These are phyloP conservation scores for Serinus canaria DNA, from an alignment of 2,113 vertebrate genomes.

Conservation along the genomic window DNA sequence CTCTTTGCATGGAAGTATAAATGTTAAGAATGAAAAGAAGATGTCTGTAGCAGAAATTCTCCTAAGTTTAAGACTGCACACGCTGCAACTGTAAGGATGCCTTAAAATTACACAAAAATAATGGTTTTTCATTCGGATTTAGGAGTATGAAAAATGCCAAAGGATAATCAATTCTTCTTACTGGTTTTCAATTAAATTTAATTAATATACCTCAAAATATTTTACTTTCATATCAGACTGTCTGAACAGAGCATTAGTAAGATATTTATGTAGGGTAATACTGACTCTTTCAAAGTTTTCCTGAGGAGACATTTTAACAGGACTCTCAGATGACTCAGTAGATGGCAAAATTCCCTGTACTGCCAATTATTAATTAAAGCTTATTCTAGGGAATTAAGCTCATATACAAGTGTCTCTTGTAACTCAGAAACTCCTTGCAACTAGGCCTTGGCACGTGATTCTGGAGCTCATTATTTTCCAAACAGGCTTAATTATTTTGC, in stretches of 20 bases:
- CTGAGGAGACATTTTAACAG: background rate
- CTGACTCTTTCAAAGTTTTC: background rate
- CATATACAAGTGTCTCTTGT: background rate
- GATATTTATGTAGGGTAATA: background rate
- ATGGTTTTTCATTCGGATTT: background rate
- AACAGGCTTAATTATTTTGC: background rate
- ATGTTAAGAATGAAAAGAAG: background rate
- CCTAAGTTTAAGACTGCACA: background rate
- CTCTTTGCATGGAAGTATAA: background rate
- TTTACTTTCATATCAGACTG: background rate
- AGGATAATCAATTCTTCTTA: background rate
- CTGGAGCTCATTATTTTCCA: background rate
- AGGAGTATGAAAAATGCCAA: background rate
- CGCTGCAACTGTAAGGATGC: background rate
- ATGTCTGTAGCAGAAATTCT: background rate
- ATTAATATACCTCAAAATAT: background rate
- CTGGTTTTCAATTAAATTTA: background rate
- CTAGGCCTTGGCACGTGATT: background rate
- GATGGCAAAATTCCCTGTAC: conserved; percentile 28
- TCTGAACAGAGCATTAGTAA: background rate
- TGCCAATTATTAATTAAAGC: conserved; percentile 2
- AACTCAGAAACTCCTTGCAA: conserved; percentile 26
- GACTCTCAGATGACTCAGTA: background rate
- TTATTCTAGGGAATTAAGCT: conserved; percentile 47
- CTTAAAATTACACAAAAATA: background rate